Conservation (phyloP, 2,888 invertebrate species). For the Spilarctia lutea region DNA sequence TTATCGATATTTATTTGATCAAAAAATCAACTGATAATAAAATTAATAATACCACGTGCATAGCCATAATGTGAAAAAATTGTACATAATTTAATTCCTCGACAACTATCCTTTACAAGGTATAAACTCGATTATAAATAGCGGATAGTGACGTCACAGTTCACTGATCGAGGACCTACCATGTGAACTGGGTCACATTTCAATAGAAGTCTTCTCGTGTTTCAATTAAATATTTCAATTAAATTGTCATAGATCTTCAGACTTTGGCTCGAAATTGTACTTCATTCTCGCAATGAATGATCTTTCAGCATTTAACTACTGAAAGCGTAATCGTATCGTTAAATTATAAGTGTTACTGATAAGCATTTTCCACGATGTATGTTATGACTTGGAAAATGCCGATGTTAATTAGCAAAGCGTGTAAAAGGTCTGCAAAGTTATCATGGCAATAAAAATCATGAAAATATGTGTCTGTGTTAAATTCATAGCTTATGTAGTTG, state of each 20-base stretch:
- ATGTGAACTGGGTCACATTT: background rate
- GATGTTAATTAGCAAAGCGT: background rate
- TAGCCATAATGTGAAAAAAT: background rate
- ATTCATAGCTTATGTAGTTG: too few species aligned
- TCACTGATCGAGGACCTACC: background rate
- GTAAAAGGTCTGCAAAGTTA: background rate
- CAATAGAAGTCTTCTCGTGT: background rate
- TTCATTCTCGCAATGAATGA: background rate
- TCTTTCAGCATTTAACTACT: background rate
- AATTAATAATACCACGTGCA: background rate
- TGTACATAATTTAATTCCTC: background rate
- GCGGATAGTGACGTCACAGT: background rate
- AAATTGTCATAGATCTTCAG: background rate
- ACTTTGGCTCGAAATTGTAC: too few species aligned
- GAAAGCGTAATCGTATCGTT: background rate
- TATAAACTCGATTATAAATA: background rate
- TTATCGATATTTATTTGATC: background rate
- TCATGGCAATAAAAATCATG: background rate
- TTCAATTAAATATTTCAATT: background rate
- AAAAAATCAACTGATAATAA: background rate
- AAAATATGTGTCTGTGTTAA: too few species aligned
- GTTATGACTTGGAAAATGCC: background rate
- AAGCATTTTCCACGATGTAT: background rate
- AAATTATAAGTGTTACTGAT: background rate
- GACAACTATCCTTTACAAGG: background rate